phyloP scores from a whole-genome alignment of 2,888 invertebrate species.

The Ligdia adustata region DNA sequence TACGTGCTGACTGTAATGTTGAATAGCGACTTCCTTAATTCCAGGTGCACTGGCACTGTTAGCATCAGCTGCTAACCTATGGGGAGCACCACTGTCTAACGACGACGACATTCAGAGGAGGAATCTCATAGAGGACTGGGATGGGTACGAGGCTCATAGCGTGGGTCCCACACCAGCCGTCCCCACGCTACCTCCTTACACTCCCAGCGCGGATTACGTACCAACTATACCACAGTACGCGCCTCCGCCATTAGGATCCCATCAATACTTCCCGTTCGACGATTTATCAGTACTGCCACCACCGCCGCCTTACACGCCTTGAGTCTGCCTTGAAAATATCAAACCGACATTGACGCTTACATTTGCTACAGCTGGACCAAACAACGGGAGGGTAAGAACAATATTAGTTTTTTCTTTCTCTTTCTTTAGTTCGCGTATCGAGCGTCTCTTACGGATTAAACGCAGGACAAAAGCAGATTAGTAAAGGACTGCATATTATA shows the following conservation, averaged over 20 bases:
- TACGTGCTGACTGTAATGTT: no score
- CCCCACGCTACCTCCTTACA: conserved; percentile 84
- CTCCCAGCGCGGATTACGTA: conserved; percentile 74
- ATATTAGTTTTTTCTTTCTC: no score
- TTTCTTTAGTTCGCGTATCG: no score
- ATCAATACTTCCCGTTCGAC: conserved; percentile 78
- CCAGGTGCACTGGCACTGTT: conserved; percentile 86
- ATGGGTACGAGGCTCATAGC: conserved; percentile 85
- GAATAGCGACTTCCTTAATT: no score
- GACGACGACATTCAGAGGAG: conserved; percentile 77
- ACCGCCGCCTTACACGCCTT: conserved; percentile 83
- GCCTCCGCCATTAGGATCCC: conserved; percentile 67
- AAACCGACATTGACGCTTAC: no score
- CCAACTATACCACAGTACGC: conserved; percentile 62
- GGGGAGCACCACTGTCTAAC: conserved; percentile 81
- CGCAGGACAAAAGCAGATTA: no score
- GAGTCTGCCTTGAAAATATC: conserved; percentile 31
- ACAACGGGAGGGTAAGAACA: neutral
- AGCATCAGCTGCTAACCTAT: conserved; percentile 88
- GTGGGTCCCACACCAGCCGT: conserved; percentile 84
- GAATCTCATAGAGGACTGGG: conserved; percentile 86
- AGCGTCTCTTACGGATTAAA: no score
- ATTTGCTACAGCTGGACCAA: no score
- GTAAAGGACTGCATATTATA: no score
- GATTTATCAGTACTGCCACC: conserved; percentile 77